Percentiles rank a stretch among this genome's conserved stretches.
Evolutionary conservation across 2,797 vertebrate species (phyloP).

Genomic region (Channallabes apus): DNA sequence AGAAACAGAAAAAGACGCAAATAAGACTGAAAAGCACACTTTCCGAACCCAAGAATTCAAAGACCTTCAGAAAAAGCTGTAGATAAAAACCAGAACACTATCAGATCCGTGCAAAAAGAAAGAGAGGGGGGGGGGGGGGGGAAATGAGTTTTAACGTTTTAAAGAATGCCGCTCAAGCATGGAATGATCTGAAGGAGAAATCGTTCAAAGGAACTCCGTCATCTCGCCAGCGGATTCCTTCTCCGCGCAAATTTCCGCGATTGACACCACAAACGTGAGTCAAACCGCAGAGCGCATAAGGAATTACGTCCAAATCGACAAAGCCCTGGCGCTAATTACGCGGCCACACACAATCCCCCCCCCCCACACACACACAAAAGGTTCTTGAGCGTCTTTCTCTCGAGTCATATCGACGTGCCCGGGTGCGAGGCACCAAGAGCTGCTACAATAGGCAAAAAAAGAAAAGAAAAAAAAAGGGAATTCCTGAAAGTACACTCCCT

Average conservation of each 20-base stretch:
- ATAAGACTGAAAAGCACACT: background rate
- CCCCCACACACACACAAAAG: background rate
- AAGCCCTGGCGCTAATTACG: constrained; percentile 42
- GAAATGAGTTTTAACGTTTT: constrained; percentile 53
- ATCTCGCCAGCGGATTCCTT: constrained; percentile 43
- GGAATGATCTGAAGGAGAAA: constrained; percentile 71
- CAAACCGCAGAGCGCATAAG: constrained; percentile 7
- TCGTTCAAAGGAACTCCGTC: constrained; percentile 74
- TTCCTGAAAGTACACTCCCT: constrained; percentile 21
- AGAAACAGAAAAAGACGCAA: background rate
- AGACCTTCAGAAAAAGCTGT: constrained; percentile 56
- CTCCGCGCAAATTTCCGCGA: background rate
- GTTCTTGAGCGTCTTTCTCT: constrained; percentile 10
- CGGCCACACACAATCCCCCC: constrained; percentile 36
- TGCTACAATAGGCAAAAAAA: constrained; percentile 23
- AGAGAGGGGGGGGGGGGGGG: no score
- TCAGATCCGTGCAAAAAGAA: constrained; percentile 24
- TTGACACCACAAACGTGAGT: constrained; percentile 21
- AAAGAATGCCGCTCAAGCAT: background rate
- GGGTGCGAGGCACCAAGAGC: background rate
- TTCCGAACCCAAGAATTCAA: background rate
- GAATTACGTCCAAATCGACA: constrained; percentile 36
- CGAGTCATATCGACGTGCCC: background rate
- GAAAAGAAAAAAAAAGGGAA: background rate
- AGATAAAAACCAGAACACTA: constrained; percentile 57